Evolutionary conservation across 2,888 invertebrate genomes (phyloP), one percentile per base, ranked within the genome.

Genomic region (Deilephila elpenor): DNA sequence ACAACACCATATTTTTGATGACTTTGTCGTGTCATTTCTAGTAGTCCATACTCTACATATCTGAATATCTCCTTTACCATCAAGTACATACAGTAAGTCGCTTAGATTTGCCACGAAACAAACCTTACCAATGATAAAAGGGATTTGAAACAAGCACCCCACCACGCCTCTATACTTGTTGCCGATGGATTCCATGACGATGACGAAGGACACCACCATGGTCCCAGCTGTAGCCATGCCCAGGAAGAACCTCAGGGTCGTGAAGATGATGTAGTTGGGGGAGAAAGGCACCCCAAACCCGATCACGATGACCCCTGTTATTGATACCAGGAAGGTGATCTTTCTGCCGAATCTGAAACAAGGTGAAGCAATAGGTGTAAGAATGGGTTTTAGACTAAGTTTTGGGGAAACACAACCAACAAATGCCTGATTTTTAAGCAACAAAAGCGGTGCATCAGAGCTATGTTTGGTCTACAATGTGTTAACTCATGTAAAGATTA

Each of bases 191-290:
- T 97, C 96, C 96, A 96, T 96, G 37, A 96, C 90, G 29, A 96
- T 92, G 1, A 96, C 96, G 80, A 96, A 97, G 78, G 96, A 96
- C 67, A 97, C 96, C 62, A 97, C 96, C 97, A 98, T 98, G 8
- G 97, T 97, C 51, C 98, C 98, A 8, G 97, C 97, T 0, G 97
- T 96, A n/a, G 97, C 96, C 73, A 97, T 84, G 0, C 97, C 97
- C 20, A 96, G 95, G 70, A 97, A 84, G 86, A 97, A 97, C 76
- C 97, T 92, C 59, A 96, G 91, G 0, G 95, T 61, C 4, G 97
- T 95, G 86, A 97, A 97, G 6, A 86, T 78, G 29, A 77, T 84
- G 82, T 92, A 95, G 83, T 95, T 96, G 0, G 97, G 96, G 0
- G 97, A 95, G 80, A 96, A 95, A 0, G 97, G 96, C 37, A 97